Conservation (phyloP, 2,888 invertebrate species). For the Napeogenes sylphis region DNA sequence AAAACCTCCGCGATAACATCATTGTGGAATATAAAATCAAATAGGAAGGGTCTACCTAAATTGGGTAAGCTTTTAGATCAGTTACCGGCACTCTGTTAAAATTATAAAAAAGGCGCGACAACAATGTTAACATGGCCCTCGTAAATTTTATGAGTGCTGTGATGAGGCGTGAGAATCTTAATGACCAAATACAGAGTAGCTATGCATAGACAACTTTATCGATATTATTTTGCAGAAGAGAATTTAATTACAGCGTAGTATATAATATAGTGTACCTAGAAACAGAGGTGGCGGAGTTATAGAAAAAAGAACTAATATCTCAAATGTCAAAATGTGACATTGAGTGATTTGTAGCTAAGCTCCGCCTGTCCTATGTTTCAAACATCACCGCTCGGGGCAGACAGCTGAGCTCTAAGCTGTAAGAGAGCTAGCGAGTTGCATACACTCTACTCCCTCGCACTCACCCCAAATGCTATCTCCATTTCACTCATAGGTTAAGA, state of each 20-base stretch:
- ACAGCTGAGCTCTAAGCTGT: conserved; percentile 75
- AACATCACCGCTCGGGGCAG: conserved; percentile 76
- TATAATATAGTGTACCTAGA: conserved; percentile 24
- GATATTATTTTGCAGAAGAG: conserved; percentile 5
- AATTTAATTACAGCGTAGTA: neutral
- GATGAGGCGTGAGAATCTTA: conserved; percentile 61
- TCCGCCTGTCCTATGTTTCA: conserved; percentile 79
- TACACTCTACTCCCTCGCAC: conserved; percentile 62
- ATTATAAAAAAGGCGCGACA: conserved; percentile 54
- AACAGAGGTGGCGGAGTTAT: conserved; percentile 72
- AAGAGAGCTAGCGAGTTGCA: conserved; percentile 63
- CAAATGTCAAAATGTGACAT: conserved; percentile 79
- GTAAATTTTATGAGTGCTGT: conserved; percentile 63
- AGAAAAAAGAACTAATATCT: conserved; percentile 79
- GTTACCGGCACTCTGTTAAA: conserved; percentile 27
- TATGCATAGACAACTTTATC: conserved; percentile 24
- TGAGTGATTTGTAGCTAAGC: conserved; percentile 80
- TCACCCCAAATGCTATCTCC: conserved; percentile 43
- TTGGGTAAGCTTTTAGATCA: conserved; percentile 14
- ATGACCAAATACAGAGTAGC: conserved; percentile 44
- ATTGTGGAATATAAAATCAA: conserved; percentile 4
- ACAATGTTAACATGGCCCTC: conserved; percentile 44
- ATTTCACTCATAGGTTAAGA: conserved; percentile 61
- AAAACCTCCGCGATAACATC: conserved; percentile 36
- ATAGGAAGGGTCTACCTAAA: conserved; percentile 13